Conservation (phyloP, 2,797 vertebrate genomes). For the Enteromius paludinosus region DNA sequence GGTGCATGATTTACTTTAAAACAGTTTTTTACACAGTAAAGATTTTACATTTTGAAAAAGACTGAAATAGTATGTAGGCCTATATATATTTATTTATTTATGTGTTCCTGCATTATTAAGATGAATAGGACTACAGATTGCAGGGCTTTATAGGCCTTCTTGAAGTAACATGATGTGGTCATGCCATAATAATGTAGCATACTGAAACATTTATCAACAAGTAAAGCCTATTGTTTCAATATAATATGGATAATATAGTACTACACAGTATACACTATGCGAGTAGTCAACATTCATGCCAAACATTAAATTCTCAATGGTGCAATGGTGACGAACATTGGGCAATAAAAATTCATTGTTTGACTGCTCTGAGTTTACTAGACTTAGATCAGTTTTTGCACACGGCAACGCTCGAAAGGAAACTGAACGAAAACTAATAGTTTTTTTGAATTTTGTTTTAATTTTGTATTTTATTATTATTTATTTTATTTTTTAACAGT, state of each 20-base stretch:
- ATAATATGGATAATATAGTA: not conserved
- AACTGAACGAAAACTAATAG: not conserved
- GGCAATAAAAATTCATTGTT: not conserved
- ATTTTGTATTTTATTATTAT: too few relatives aligned
- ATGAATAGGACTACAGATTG: not conserved
- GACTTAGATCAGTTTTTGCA: not conserved
- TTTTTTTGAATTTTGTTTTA: too few relatives aligned
- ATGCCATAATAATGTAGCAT: too few relatives aligned
- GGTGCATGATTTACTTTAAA: too few relatives aligned
- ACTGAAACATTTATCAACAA: not conserved
- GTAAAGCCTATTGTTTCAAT: not conserved
- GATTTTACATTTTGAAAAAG: too few relatives aligned
- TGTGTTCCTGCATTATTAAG: not conserved
- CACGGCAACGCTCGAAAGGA: not conserved
- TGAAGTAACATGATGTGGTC: too few relatives aligned
- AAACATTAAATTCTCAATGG: not conserved
- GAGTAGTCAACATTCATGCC: not conserved
- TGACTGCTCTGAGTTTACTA: slow-evolving; percentile 1
- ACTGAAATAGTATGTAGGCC: too few relatives aligned
- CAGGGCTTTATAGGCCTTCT: too few relatives aligned
- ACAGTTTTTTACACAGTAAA: too few relatives aligned
- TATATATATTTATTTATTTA: too few relatives aligned
- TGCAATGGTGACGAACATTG: not conserved
- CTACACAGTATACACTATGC: not conserved
- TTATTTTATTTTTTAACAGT: not conserved